Percentiles rank a stretch among this genome's conserved stretches.
phyloP scores from a whole-genome alignment of 64 coral and sea anemone species.

The Hydrozoanthus tunicans region DNA sequence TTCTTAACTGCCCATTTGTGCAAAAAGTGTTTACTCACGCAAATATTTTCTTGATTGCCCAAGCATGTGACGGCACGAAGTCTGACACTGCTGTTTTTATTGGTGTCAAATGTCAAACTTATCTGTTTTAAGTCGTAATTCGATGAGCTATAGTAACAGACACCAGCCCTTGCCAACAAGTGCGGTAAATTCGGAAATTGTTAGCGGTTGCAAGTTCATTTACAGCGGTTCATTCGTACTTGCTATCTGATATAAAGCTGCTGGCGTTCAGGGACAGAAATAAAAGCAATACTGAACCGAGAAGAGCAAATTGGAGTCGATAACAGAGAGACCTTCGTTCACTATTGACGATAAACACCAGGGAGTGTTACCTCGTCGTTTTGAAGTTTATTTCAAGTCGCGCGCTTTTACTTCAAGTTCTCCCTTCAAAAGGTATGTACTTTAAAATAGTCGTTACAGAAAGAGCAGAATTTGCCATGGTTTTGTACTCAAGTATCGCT shows the following conservation, averaged over 20 bases:
- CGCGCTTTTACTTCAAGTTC: neutral
- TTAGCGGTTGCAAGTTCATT: conserved; percentile 8
- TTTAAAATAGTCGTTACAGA: neutral
- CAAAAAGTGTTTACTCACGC: neutral
- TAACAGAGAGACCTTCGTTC: neutral
- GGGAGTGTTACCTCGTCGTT: neutral
- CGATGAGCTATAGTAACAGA: neutral
- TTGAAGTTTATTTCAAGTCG: neutral
- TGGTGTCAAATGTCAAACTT: conserved; percentile 45
- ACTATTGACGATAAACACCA: neutral
- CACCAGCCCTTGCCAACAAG: neutral
- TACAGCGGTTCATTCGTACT: conserved; percentile 18
- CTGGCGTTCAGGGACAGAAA: neutral
- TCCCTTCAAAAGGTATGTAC: neutral
- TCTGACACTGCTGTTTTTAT: conserved; percentile 45
- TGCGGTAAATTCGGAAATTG: conserved; percentile 55
- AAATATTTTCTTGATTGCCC: neutral
- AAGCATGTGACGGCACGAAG: conserved; percentile 16
- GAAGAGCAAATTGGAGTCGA: conserved; percentile 27
- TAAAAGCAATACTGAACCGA: neutral
- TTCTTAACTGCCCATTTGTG: neutral
- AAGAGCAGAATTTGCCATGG: neutral
- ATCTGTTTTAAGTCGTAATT: neutral
- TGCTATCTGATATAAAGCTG: conserved; percentile 5
- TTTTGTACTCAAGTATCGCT: neutral